Percentiles rank a stretch among this genome's conserved stretches.
Evolutionary conservation across 1,140 invertebrate genomes (phyloP).

Genomic region (Leguminivora glycinivorella): DNA sequence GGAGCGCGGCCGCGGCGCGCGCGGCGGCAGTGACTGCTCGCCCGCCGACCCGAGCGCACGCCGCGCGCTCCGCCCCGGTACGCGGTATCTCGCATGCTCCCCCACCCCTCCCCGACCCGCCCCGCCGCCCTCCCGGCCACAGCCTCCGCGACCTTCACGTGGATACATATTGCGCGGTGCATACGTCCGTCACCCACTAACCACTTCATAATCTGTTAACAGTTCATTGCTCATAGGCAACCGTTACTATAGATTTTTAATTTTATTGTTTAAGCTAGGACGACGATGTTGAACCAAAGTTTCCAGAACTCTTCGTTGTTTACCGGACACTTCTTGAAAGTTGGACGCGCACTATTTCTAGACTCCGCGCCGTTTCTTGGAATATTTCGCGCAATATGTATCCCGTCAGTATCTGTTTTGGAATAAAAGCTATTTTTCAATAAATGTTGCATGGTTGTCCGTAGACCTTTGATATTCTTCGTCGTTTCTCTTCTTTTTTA

Average conservation of each 20-base stretch:
- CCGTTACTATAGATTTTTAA: not conserved
- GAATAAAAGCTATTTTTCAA: slow-evolving; percentile 5
- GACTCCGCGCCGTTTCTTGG: not conserved
- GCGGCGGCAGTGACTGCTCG: slow-evolving; percentile 54
- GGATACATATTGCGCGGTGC: slow-evolving; percentile 66
- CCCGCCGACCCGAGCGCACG: slow-evolving; percentile 69
- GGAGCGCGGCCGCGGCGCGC: slow-evolving; percentile 48
- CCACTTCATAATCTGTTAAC: not conserved
- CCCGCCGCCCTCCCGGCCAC: slow-evolving; percentile 35
- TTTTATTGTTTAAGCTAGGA: not conserved
- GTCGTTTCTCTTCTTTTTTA: not conserved
- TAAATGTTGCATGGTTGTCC: slow-evolving; percentile 27
- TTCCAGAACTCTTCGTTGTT: not conserved
- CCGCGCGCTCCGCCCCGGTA: slow-evolving; percentile 66
- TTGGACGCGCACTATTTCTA: not conserved
- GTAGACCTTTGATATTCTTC: slow-evolving; percentile 15
- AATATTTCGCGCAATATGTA: slow-evolving; percentile 17
- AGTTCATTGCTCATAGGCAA: not conserved
- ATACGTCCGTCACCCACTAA: slow-evolving; percentile 35
- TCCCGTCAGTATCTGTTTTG: not conserved
- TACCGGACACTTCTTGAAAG: not conserved
- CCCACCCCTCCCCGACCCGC: slow-evolving; percentile 33
- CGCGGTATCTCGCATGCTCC: slow-evolving; percentile 57
- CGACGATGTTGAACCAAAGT: not conserved
- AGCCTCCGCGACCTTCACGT: slow-evolving; percentile 45